Conservation (phyloP, 2,888 invertebrate species). For the Trissolcus brochymenae region DNA sequence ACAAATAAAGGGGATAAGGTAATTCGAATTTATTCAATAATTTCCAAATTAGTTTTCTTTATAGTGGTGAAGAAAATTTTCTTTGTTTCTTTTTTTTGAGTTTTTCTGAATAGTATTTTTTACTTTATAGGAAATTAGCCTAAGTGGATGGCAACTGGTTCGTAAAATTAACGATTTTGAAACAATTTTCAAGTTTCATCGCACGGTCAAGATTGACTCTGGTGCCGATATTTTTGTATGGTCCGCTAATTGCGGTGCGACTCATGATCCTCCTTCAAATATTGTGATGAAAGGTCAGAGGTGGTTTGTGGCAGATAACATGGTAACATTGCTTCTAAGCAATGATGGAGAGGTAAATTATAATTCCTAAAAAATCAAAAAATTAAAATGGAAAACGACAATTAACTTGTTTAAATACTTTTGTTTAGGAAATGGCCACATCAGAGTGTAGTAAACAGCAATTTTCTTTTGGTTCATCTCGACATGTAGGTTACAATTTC, state of each 20-base stretch:
- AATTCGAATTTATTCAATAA: slow-evolving; percentile 6
- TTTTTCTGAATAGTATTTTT: neutral
- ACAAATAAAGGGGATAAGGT: slow-evolving; percentile 92
- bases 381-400: slow-evolving; percentile 44
- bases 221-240: slow-evolving; percentile 89
- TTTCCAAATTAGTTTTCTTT: neutral
- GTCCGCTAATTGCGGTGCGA: slow-evolving; percentile 90
- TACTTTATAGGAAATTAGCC: slow-evolving; percentile 79
- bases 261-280: slow-evolving; percentile 91
- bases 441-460: slow-evolving; percentile 81
- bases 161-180: slow-evolving; percentile 89
- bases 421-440: slow-evolving; percentile 81
- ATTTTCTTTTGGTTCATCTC: slow-evolving; percentile 76
- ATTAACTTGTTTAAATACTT: neutral
- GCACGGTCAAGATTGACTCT: slow-evolving; percentile 88
- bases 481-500: slow-evolving; percentile 76
- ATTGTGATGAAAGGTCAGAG: slow-evolving; percentile 94
- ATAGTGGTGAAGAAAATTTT: too few species aligned
- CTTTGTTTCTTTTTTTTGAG: slow-evolving; percentile 41
- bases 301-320: slow-evolving; percentile 91
- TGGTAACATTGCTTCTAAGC: slow-evolving; percentile 88
- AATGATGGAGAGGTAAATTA: slow-evolving; percentile 85
- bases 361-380: neutral
- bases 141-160: slow-evolving; percentile 90
- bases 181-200: slow-evolving; percentile 94